phyloP scores from a whole-genome alignment of 1,140 invertebrate genomes.

The Drusus annulatus region DNA sequence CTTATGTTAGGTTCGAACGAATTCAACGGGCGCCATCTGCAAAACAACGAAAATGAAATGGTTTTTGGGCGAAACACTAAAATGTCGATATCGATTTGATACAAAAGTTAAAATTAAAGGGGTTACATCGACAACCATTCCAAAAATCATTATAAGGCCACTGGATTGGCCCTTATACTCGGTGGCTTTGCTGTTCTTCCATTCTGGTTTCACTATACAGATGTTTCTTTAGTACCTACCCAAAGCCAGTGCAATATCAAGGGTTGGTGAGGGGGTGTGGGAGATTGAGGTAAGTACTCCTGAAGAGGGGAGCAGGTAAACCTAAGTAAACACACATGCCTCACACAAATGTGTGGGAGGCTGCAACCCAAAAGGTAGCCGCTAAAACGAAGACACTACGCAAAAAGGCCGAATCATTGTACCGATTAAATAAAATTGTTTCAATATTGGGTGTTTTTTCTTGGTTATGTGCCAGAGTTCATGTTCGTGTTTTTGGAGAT shows the following conservation, averaged over 20 bases:
- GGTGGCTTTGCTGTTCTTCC: too few relatives aligned
- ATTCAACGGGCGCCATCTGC: not conserved
- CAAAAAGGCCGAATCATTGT: not conserved
- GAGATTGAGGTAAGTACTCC: not conserved
- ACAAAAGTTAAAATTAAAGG: too few relatives aligned
- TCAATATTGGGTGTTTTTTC: too few relatives aligned
- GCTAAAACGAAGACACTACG: not conserved
- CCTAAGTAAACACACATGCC: slow-evolving; percentile 27
- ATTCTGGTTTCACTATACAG: too few relatives aligned
- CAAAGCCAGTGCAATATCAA: slow-evolving; percentile 10
- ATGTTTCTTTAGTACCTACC: not conserved
- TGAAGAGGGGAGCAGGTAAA: slow-evolving; percentile 9
- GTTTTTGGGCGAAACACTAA: too few relatives aligned
- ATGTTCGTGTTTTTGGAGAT: too few relatives aligned
- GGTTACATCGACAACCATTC: too few relatives aligned
- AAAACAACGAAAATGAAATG: slow-evolving; percentile 10
- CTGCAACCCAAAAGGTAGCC: not conserved
- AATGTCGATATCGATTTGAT: too few relatives aligned
- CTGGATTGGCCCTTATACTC: too few relatives aligned
- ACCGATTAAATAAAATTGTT: too few relatives aligned
- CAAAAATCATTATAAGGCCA: too few relatives aligned
- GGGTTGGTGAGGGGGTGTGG: slow-evolving; percentile 8
- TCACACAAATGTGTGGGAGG: slow-evolving; percentile 24
- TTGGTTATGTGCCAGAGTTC: not conserved
- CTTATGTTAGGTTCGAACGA: not conserved